Base-by-base conservation (phyloP, 1,140 invertebrate genomes). In the Macrostomum lignano region DNA sequence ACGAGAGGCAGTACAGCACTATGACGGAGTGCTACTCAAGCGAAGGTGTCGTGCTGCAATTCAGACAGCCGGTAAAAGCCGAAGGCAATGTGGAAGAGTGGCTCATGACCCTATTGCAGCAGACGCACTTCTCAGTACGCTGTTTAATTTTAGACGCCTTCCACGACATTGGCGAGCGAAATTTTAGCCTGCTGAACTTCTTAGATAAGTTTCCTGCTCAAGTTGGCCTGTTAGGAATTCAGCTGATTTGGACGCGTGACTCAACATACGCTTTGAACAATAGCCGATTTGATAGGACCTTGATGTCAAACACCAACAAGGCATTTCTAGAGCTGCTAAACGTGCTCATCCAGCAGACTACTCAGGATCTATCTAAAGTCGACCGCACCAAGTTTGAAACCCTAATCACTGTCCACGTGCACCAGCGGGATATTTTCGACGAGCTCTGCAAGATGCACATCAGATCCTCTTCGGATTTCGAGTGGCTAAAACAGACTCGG, bases 21-120 rank as follows among this genome's bases (percentile, higher is more conserved):
- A 91, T 93, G 62, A 66, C 74, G 24, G 73, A 74, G 1, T 72
- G 91, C 17, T 68, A 81, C 31, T 91, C 82, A 1, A 29, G n/a
- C 17, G 14, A 5, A 6, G 5, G 7, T 17, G 84, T 91, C 62
- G 67, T 64, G 31, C 78, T 93, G 32, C 61, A 71, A 49, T 53
- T 91, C 21, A 78, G 86, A 46, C 67, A 74, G 41, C 69, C 76
- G 3, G 77, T 91, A 1, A 65, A 78, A 36, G 81, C 81, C 1
- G 79, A 91, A 51, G 82, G 81, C 20, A 86, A 79, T 11, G 82
- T 91, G 1, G 84, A 93, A 61, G 71, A 74, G 0, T 91, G 84
- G 84, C 59, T 93, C 28, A 88, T 74, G 46, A 71, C 73, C 33
- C 56, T 93, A 14, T 59, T 93, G 40, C 67, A 72, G 48, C 76